A percentile compares a stretch with the other conserved stretches of the same genome.
phyloP scores from a whole-genome alignment of 2,888 invertebrate genomes.

The Prosopocoilus inquinatus region DNA sequence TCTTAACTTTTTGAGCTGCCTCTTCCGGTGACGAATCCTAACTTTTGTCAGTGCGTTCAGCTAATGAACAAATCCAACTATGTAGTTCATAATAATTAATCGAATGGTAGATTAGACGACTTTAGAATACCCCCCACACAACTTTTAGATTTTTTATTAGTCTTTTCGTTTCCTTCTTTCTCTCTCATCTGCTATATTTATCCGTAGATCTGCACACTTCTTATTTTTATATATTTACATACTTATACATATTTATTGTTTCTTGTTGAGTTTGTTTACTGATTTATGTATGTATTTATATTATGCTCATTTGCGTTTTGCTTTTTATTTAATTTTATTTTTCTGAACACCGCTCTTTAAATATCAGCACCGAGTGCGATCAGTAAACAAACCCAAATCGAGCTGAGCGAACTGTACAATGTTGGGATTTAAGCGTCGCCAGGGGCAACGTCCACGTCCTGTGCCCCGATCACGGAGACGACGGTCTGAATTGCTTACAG shows the following conservation, averaged over 20 bases:
- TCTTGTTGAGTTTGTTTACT: conserved; percentile 17
- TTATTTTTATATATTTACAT: conserved; percentile 7
- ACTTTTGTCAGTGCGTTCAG: conserved; percentile 38
- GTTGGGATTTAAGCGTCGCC: conserved; percentile 48
- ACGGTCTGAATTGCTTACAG: conserved; percentile 54
- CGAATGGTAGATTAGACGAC: no score
- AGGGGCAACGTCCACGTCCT: conserved; percentile 46
- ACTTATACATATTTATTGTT: not conserved
- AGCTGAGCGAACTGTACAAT: conserved; percentile 42
- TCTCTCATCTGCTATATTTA: no score
- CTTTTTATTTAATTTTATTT: not conserved
- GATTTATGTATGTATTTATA: conserved; percentile 12
- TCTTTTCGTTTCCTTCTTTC: no score
- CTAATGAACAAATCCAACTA: conserved; percentile 23
- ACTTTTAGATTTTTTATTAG: no score
- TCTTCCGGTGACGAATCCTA: conserved; percentile 22
- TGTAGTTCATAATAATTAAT: no score
- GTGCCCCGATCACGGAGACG: conserved; percentile 51
- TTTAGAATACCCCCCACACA: no score
- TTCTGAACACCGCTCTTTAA: not conserved
- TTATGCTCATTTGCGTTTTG: conserved; percentile 2
- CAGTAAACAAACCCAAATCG: conserved; percentile 27
- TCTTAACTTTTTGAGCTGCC: not conserved
- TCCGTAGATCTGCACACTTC: no score
- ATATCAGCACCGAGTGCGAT: conserved; percentile 7